A percentile compares a stretch with the other conserved stretches of the same genome.
These are phyloP conservation scores for Malurus splendens DNA, from an alignment of 2,797 vertebrate species.

Conservation along the genomic window DNA sequence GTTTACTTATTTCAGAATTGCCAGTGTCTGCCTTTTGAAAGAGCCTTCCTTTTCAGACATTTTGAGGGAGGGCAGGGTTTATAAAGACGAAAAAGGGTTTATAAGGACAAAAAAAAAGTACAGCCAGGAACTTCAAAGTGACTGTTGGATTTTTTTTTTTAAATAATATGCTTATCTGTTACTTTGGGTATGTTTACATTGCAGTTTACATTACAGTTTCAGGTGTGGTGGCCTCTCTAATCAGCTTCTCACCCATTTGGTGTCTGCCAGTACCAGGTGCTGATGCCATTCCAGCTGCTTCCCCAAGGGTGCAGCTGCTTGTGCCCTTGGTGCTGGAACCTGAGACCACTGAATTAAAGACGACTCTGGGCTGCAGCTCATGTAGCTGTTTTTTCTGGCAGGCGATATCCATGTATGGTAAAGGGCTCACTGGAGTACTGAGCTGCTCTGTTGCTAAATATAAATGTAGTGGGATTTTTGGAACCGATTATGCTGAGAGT, in stretches of 20 bases:
- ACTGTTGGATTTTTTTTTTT: background rate
- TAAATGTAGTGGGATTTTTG: constrained; percentile 24
- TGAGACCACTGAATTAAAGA: background rate
- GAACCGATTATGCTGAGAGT: background rate
- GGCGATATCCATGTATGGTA: constrained; percentile 41
- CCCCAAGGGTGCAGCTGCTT: background rate
- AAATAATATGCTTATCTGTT: background rate
- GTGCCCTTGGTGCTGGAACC: constrained; percentile 6
- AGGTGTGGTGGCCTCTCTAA: background rate
- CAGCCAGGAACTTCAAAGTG: background rate
- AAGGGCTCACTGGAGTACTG: background rate
- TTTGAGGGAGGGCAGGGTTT: background rate
- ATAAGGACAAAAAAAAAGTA: background rate
- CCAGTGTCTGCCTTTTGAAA: background rate
- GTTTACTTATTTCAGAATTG: background rate
- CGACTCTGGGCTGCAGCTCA: background rate
- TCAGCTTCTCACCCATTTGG: background rate
- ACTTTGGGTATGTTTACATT: background rate
- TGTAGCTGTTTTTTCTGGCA: background rate
- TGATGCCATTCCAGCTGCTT: background rate
- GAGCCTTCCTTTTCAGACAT: background rate
- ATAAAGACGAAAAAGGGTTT: background rate
- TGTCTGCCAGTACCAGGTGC: background rate
- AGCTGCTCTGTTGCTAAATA: constrained; percentile 48
- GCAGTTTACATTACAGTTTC: background rate